Evolutionary conservation across 2,797 vertebrate genomes (phyloP), one percentile per base, ranked within the genome.

Genomic region (Adelosebastes latens): DNA sequence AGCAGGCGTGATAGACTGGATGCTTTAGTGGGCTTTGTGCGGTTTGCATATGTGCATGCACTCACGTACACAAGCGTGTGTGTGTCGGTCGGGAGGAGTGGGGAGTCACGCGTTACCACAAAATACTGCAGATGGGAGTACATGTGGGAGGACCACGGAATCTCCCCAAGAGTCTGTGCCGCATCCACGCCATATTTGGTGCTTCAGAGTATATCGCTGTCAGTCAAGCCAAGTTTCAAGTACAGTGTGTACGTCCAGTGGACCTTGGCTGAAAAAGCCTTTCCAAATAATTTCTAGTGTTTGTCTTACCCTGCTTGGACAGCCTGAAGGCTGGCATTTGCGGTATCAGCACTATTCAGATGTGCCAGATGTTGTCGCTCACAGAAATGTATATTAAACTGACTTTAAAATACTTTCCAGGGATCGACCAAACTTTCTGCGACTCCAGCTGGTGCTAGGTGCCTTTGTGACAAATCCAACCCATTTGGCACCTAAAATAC

Each of bases 171-270:
- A 90, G 85, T 80, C 89, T n/a, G 74, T 6, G 85, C 87, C 46
- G 79, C 84, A 82, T 88, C 78, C 73, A 71, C 8, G 69, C 93
- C 93, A 92, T 94, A 94, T 94, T 94, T 92, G 93, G 94, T 92
- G 89, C 84, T 86, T 87, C 78, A 46, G 73, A 80, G 55, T 77
- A 78, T 87, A 76, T 87, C 62, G 64, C 82, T 92, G 90, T 92
- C 91, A 86, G 74, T 93, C 88, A 89, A 89, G 91, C 89, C 84
- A 91, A 93, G 83, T 85, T 87, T 89, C 77, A 84, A 93, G 91
- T 72, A 90, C 90, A 87, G 82, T 83, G 85, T 87, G 91, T 89
- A 82, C 76, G 75, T 84, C 64, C 46, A 80, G 63, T 31, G 39
- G 80, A 91, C 82, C 79, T 80, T 24, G 64, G 80, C 75, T 27